Evolutionary conservation across 2,888 invertebrate genomes (phyloP), one percentile per base, ranked within the genome.

Genomic region (Petrolisthes cinctipes): DNA sequence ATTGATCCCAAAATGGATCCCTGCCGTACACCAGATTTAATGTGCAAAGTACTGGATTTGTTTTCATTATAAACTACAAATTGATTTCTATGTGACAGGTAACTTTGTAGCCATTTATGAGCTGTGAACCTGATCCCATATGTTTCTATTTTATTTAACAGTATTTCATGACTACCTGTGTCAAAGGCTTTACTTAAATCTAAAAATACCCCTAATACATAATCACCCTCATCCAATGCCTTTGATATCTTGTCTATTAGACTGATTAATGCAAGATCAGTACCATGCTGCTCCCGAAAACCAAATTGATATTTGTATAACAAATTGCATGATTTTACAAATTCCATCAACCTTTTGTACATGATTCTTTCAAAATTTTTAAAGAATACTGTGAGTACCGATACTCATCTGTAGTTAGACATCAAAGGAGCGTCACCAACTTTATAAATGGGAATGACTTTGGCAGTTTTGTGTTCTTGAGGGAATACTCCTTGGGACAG

Each of bases 181-280:
- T 71, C 71, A 71, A 71, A 71, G 23, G 71, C 71, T 4, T 71
- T 71, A 71, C 71, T 71, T 6, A 71, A 71, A 71, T 71, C 71
- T 6, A 71, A 20, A 71, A 71, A 71, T 6, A 71, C 71, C 20
- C 71, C 71, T 71, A 71, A 14, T 71, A 71, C 71, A 71, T 20
- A 5, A 20, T 17, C 23, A 71, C 6, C 71, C 6, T 1, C 17
- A 6, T 71, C 71, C 23, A 71, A 4, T 3, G 71, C 71, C 1
- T 5, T 1, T 71, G 71, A n/a, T 20, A 71, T 71, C 23, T 71
- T 71, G 23, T 71, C 71, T 71, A 71, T 71, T 71, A 71, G 23
- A 20, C 20, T 71, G 17, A 66, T 66, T 11, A 14, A 66, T 66
- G 14, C 66, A 66, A 66, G 66, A 66, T 66, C 66, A 66, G 66